phyloP scores from a whole-genome alignment of 2,113 vertebrate species.

The Nasalis larvatus region DNA sequence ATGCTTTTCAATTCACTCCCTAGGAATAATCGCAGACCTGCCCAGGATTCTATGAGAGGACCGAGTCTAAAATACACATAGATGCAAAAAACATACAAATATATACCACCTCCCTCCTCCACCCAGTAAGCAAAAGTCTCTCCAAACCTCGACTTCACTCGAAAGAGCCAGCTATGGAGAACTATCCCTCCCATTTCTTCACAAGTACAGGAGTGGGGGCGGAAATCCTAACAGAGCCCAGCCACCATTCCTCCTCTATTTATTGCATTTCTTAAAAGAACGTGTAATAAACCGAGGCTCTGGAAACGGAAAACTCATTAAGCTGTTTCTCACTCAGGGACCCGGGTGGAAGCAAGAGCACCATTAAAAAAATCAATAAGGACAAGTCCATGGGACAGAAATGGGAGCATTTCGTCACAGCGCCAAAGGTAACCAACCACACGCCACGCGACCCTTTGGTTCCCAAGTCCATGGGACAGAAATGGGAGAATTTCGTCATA shows the following conservation, averaged over 20 bases:
- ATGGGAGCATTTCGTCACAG: slow-evolving; percentile 85
- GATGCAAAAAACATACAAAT: not conserved
- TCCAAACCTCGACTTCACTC: not conserved
- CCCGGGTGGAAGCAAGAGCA: slow-evolving; percentile 83
- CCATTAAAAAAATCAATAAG: slow-evolving; percentile 81
- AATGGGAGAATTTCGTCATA: slow-evolving; percentile 85
- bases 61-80: not conserved
- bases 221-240: not conserved
- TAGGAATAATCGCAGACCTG: not conserved
- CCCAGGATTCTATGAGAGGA: not conserved
- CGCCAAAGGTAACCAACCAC: slow-evolving; percentile 73
- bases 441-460: rapidly evolving
- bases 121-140: not conserved
- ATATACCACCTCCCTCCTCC: not conserved
- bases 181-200: not conserved
- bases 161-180: not conserved
- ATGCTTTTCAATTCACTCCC: not conserved
- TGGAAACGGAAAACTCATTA: slow-evolving; percentile 62
- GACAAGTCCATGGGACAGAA: slow-evolving; percentile 81
- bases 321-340: slow-evolving; percentile 81
- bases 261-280: slow-evolving; percentile 54
- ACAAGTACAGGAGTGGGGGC: rapidly evolving
- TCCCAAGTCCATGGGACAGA: slow-evolving; percentile 75
- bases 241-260: not conserved
- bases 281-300: slow-evolving; percentile 24